Conservation (phyloP, 2,797 vertebrate species). For the Neolamprologus multifasciatus region DNA sequence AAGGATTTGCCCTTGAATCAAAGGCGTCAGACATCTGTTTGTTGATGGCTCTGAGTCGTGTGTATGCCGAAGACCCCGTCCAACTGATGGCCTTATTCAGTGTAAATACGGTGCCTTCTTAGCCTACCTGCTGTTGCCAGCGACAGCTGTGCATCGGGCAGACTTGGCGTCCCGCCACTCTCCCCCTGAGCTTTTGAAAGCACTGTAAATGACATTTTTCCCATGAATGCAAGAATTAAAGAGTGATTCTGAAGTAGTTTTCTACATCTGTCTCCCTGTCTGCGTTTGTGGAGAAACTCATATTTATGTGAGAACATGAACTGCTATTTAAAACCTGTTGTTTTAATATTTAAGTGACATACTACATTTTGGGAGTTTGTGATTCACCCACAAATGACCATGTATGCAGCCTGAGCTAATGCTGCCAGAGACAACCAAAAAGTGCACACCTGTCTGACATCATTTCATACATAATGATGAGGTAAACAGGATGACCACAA, state of each 20-base stretch:
- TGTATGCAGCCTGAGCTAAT: neutral
- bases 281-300: neutral
- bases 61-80: conserved; percentile 39
- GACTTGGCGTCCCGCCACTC: conserved; percentile 36
- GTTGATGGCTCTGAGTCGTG: conserved; percentile 45
- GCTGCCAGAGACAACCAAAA: conserved; percentile 24
- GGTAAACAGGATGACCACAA: conserved; percentile 21
- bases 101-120: conserved; percentile 49
- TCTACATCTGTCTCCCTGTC: neutral
- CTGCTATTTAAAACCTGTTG: neutral
- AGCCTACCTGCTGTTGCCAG: conserved; percentile 49
- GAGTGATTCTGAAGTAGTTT: neutral
- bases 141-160: conserved; percentile 49
- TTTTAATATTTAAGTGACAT: neutral
- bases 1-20: conserved; percentile 57
- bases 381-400: neutral
- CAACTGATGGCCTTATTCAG: conserved; percentile 58
- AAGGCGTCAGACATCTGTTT: conserved; percentile 25
- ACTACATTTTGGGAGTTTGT: neutral
- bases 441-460: conserved; percentile 57
- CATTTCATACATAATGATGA: conserved; percentile 32
- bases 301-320: neutral
- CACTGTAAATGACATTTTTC: conserved; percentile 18
- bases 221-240: conserved; percentile 8
- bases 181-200: conserved; percentile 40